These are phyloP conservation scores for Patiria miniata DNA, from an alignment of 35 echinoderm and acorn worm species.

Conservation along the genomic window DNA sequence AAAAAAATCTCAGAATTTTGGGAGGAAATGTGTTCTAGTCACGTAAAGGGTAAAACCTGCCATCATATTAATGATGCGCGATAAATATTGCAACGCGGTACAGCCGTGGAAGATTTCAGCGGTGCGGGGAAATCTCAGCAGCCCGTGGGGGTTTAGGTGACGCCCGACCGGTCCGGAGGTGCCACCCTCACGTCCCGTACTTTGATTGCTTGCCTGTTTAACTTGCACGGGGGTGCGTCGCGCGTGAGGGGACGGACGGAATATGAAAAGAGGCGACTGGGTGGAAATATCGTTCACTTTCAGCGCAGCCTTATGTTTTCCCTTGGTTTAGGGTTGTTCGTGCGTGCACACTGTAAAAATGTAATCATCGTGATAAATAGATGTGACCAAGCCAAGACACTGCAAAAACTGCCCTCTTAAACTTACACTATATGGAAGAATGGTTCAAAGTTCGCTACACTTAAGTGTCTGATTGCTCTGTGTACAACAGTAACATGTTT, in stretches of 20 bases:
- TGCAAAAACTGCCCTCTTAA: no score
- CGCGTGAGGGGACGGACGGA: neutral
- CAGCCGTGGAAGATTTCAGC: neutral
- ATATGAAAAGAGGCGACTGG: neutral
- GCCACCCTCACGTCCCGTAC: neutral
- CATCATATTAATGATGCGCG: neutral
- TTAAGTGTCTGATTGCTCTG: no score
- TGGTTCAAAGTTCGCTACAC: no score
- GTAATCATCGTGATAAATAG: no score
- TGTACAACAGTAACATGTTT: no score
- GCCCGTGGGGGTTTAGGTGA: neutral
- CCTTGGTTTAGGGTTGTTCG: no score
- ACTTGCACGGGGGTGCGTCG: neutral
- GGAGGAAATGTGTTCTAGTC: neutral
- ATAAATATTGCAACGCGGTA: constrained; percentile 2
- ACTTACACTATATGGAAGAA: no score
- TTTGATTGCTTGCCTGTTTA: constrained; percentile 21
- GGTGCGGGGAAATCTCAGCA: constrained; percentile 16
- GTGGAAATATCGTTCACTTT: no score
- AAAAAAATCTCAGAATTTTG: no score
- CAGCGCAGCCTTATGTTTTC: no score
- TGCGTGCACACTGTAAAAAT: no score
- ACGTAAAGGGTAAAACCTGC: neutral
- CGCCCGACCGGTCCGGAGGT: neutral
- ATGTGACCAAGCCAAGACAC: no score